Conservation (phyloP, 2,888 invertebrate genomes). For the Psococerastis gibbosa region DNA sequence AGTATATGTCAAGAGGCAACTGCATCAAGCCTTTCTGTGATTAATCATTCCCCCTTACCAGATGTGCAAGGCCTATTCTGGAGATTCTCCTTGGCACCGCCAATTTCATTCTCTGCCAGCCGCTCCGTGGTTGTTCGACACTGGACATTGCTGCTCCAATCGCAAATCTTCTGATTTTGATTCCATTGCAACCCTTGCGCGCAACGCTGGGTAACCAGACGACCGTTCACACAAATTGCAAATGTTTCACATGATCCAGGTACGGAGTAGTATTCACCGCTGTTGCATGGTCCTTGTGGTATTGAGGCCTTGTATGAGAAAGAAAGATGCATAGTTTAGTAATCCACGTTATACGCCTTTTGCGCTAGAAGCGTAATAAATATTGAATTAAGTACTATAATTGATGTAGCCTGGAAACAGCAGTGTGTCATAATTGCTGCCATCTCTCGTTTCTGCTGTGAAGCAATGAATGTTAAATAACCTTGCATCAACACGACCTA, state of each 20-base stretch:
- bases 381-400: constrained; percentile 1
- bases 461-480: too few relatives aligned
- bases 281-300: constrained; percentile 30
- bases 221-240: constrained; percentile 57
- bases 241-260: constrained; percentile 49
- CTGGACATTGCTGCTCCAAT: constrained; percentile 48
- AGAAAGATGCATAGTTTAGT: too few relatives aligned
- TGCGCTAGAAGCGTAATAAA: too few relatives aligned
- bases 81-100: background rate
- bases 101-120: constrained; percentile 2
- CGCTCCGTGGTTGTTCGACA: constrained; percentile 28
- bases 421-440: too few relatives aligned
- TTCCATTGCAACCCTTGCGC: constrained; percentile 61
- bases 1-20: too few relatives aligned
- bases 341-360: too few relatives aligned
- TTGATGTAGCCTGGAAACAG: too few relatives aligned
- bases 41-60: too few relatives aligned
- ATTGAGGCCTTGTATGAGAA: too few relatives aligned
- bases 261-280: constrained; percentile 56
- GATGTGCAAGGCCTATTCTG: constrained; percentile 1
- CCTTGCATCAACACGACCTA: too few relatives aligned
- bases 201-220: constrained; percentile 48
- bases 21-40: too few relatives aligned
- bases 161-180: constrained; percentile 43
- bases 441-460: too few relatives aligned